phyloP scores from a whole-genome alignment of 2,888 invertebrate species.

The Terebella lapidaria region DNA sequence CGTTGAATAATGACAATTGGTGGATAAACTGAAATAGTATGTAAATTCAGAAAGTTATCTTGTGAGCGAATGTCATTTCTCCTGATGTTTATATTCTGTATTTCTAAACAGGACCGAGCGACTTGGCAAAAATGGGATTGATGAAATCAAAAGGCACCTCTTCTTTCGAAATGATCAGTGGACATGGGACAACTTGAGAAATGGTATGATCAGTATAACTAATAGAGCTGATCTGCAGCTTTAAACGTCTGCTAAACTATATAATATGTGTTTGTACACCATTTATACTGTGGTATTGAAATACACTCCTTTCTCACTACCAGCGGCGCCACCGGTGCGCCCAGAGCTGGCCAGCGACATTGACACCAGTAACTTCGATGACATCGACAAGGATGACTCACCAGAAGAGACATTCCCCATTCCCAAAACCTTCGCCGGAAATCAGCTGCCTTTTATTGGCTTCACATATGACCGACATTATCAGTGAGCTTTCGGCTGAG shows the following conservation, averaged over 20 bases:
- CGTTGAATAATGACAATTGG: background rate
- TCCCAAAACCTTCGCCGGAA: slow-evolving; percentile 96
- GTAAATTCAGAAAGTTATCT: too few relatives aligned
- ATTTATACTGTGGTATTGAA: background rate
- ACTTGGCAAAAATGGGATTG: slow-evolving; percentile 84
- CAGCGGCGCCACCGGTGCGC: slow-evolving; percentile 82
- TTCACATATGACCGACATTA: slow-evolving; percentile 86
- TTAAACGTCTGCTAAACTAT: background rate
- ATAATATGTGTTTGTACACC: background rate
- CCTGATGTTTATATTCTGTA: too few relatives aligned
- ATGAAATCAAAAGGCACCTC: slow-evolving; percentile 88
- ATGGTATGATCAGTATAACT: too few relatives aligned
- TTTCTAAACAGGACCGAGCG: slow-evolving; percentile 70
- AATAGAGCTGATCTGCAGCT: too few relatives aligned
- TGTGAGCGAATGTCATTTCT: too few relatives aligned
- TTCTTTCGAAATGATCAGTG: slow-evolving; percentile 97
- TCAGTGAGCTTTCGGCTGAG: slow-evolving; percentile 61
- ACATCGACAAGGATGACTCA: slow-evolving; percentile 88
- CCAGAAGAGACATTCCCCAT: slow-evolving; percentile 89
- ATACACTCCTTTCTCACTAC: background rate
- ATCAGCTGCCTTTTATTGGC: slow-evolving; percentile 96
- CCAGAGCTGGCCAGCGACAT: slow-evolving; percentile 93
- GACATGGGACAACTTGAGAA: slow-evolving; percentile 92
- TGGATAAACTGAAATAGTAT: background rate
- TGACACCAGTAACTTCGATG: slow-evolving; percentile 98